Evolutionary conservation across 2,113 vertebrate genomes (phyloP), one percentile per base, ranked within the genome.

Genomic region (Rhabdomys dilectus): DNA sequence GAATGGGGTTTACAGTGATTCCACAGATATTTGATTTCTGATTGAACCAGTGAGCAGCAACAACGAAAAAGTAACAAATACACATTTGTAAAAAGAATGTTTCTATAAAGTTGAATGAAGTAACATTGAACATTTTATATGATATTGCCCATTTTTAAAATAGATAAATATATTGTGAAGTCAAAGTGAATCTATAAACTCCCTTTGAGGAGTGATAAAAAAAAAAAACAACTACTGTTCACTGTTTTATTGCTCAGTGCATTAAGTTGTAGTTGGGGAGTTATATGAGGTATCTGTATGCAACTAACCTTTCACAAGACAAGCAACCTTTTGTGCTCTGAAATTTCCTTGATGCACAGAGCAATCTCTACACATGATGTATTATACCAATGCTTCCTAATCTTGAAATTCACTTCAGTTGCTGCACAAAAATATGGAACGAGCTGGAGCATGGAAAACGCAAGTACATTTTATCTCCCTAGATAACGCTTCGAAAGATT

Each of bases 381-480:
- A 88, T 88, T 89, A n/a, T 66, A 78, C 29, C 17, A 7, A 66
- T 64, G 34, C 17, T 76, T 93, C 93, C 84, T 60, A 91, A 93
- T 88, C 42, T 72, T 85, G 22, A 93, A 96, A 80, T 85, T 95
- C 73, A 84, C 39, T 96, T 95, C 85, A 34, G 42, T 72, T 78
- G 11, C 58, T 84, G 70, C 82, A 76, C 75, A 93, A 76, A 95
- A 96, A 66, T 91, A 64, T 91, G 88, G 29, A 95, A 34, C 1
- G 31, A 95, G 7, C 5, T 53, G 84, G 56, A 85, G 16, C 48
- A 56, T 91, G 66, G 75, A 72, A 92, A 88, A 93, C 36, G 5
- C 51, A 85, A 64, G 29, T 81, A 16, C 31, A 19, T 93, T 87
- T 86, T 72, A 64, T 84, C 48, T 15, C 76, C 76, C 66, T 53